Conservation (phyloP, 2,797 vertebrate species). For the Ceryle rudis region DNA sequence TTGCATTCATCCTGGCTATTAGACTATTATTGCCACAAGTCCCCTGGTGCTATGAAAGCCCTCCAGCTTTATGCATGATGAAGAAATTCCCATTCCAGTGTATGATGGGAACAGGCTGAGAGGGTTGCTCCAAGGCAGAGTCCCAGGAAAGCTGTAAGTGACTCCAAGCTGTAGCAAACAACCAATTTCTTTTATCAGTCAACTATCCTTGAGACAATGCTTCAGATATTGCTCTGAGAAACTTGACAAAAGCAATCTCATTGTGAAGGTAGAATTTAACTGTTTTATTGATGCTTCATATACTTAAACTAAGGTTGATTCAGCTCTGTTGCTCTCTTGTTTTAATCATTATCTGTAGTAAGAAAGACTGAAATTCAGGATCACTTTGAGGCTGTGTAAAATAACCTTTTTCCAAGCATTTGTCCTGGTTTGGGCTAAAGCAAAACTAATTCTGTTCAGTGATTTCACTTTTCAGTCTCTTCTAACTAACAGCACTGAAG, state of each 20-base stretch:
- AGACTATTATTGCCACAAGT: neutral
- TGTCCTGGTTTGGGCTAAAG: too few species aligned
- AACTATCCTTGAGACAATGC: neutral
- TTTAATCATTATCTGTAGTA: neutral
- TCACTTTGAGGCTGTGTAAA: neutral
- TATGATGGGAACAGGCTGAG: neutral
- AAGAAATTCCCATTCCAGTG: fast-evolving
- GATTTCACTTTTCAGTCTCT: too few species aligned
- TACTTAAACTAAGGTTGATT: neutral
- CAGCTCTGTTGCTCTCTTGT: fast-evolving
- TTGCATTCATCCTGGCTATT: neutral
- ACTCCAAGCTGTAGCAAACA: neutral
- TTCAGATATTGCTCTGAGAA: neutral
- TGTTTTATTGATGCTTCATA: fast-evolving
- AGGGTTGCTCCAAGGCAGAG: neutral
- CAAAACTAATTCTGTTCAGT: too few species aligned
- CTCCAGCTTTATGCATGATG: fast-evolving
- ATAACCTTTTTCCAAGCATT: fast-evolving
- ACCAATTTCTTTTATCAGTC: neutral
- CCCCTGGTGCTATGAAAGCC: fast-evolving
- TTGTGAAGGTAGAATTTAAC: neutral
- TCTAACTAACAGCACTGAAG: too few species aligned
- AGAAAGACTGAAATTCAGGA: neutral
- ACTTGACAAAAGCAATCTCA: neutral
- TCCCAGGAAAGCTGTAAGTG: neutral